Evolutionary conservation across 92 coral and sea anemone genomes (phyloP).

Genomic region (Virgularia gustaviana): DNA sequence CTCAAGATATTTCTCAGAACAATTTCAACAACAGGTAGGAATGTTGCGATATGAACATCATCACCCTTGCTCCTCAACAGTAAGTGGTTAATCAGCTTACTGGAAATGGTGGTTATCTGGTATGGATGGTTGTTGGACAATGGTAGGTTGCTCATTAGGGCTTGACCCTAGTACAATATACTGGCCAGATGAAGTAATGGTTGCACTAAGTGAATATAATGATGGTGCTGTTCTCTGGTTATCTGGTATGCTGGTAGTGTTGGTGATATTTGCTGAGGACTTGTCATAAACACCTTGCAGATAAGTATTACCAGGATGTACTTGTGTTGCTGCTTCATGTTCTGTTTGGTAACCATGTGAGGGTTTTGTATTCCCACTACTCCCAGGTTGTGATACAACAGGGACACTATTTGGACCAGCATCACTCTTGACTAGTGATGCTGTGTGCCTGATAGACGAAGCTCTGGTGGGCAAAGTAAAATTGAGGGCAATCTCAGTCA

Average conservation of each 20-base stretch:
- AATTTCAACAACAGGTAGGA: too few relatives aligned
- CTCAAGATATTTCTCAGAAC: too few relatives aligned
- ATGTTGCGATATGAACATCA: too few relatives aligned
- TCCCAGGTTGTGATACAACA: too few relatives aligned
- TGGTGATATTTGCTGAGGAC: too few relatives aligned
- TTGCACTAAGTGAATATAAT: slow-evolving; percentile 25
- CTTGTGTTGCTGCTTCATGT: neutral
- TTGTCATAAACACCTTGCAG: slow-evolving; percentile 32
- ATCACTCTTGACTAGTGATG: neutral
- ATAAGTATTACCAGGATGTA: neutral
- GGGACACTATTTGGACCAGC: too few relatives aligned
- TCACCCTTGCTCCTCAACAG: too few relatives aligned
- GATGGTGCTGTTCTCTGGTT: slow-evolving; percentile 36
- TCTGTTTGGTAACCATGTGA: neutral
- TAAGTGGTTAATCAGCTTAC: too few relatives aligned
- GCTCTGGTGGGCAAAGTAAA: neutral
- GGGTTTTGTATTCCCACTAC: too few relatives aligned
- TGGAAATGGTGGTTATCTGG: too few relatives aligned
- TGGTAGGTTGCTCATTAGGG: too few relatives aligned
- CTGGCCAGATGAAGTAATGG: slow-evolving; percentile 27
- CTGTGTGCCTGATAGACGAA: neutral
- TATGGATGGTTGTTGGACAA: too few relatives aligned
- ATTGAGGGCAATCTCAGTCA: neutral
- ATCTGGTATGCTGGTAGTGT: slow-evolving; percentile 8
- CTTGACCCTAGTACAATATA: slow-evolving; percentile 19